These are phyloP conservation scores for Panulirus ornatus DNA, from an alignment of 1,140 invertebrate species.

Conservation along the genomic window DNA sequence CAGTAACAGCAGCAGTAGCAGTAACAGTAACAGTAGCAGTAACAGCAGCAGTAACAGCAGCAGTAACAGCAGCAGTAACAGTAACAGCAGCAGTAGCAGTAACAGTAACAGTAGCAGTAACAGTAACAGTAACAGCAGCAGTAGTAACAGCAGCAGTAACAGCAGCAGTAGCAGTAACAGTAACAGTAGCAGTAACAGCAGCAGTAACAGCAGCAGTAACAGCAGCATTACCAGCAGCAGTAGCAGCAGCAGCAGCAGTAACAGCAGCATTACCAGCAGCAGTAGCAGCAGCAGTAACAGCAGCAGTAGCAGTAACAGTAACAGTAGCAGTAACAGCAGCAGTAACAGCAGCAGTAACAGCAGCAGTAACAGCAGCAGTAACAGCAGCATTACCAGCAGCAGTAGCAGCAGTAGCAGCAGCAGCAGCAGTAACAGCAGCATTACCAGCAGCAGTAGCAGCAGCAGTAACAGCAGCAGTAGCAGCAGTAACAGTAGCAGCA, in stretches of 20 bases:
- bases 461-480: slow-evolving; percentile 17
- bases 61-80: slow-evolving; percentile 1
- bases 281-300: neutral
- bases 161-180: slow-evolving; percentile 1
- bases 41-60: slow-evolving; percentile 3
- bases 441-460: neutral
- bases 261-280: neutral
- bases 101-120: neutral
- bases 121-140: slow-evolving; percentile 8
- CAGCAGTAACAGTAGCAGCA: slow-evolving; percentile 4
- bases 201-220: slow-evolving; percentile 14
- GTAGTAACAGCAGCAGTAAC: neutral
- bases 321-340: neutral
- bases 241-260: slow-evolving; percentile 2
- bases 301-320: neutral
- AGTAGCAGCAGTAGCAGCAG: slow-evolving; percentile 3
- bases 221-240: slow-evolving; percentile 6
- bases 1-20: slow-evolving; percentile 7
- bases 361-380: neutral
- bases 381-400: neutral
- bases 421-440: neutral
- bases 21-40: slow-evolving; percentile 3
- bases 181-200: slow-evolving; percentile 6
- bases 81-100: neutral
- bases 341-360: neutral